Conservation (phyloP, 2,113 vertebrate genomes). For the Xerus inauris region DNA sequence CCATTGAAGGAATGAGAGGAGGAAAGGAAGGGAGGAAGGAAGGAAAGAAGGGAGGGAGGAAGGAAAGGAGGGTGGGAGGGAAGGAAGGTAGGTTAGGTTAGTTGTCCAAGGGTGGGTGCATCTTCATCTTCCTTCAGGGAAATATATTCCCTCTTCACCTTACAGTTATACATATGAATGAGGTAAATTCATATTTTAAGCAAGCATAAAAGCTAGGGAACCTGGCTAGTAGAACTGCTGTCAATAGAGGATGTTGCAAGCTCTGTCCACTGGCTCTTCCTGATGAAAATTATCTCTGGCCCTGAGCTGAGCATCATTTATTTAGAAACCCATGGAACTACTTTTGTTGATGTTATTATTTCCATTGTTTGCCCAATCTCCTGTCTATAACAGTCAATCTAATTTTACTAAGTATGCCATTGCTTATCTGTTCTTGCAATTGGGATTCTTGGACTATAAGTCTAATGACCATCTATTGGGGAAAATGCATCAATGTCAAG, state of each 20-base stretch:
- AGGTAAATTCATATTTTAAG: not conserved
- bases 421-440: not conserved
- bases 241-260: accelerated
- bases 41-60: accelerated
- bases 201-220: not conserved
- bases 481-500: not conserved
- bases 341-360: not conserved
- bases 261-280: not conserved
- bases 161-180: not conserved
- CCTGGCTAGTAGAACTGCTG: not conserved
- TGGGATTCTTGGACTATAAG: not conserved
- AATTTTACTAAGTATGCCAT: too few relatives aligned
- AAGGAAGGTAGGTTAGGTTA: too few relatives aligned
- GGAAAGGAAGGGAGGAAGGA: too few relatives aligned
- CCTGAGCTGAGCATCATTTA: not conserved
- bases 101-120: not conserved
- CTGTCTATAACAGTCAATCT: not conserved
- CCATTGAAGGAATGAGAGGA: not conserved
- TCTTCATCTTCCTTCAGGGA: not conserved
- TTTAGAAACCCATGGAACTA: not conserved
- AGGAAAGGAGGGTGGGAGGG: not conserved
- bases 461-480: not conserved
- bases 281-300: too few relatives aligned
- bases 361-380: not conserved
- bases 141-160: not conserved